These are phyloP conservation scores for Apis dorsata DNA, from an alignment of 1,140 invertebrate species.

Conservation along the genomic window DNA sequence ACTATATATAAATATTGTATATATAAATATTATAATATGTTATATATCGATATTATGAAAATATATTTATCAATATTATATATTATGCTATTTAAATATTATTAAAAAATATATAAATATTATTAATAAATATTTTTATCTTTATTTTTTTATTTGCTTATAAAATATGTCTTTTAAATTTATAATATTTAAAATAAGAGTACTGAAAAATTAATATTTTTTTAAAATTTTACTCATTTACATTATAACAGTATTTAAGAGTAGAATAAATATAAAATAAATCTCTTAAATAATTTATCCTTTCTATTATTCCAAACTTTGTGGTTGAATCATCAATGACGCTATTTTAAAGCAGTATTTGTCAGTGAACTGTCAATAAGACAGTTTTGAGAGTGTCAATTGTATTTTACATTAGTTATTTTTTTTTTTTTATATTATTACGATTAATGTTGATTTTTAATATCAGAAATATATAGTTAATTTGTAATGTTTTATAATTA, in stretches of 20 bases:
- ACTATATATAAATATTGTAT: background rate
- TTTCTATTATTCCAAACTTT: background rate
- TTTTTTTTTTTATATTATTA: background rate
- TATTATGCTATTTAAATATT: background rate
- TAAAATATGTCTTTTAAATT: background rate
- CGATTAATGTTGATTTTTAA: background rate
- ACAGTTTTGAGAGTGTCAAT: background rate
- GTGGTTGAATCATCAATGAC: constrained; percentile 33
- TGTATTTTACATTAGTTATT: background rate
- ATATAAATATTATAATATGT: background rate
- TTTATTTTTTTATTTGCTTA: background rate
- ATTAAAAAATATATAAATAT: background rate
- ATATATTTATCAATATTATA: background rate
- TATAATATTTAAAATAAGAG: background rate
- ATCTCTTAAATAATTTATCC: background rate
- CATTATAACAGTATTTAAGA: background rate
- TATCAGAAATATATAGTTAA: background rate
- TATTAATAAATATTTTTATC: background rate
- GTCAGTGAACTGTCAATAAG: constrained; percentile 25
- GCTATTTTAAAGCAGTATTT: background rate
- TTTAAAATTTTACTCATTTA: background rate
- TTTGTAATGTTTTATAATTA: background rate
- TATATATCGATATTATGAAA: background rate
- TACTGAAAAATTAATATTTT: background rate
- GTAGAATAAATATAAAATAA: background rate